Evolutionary conservation across 1,140 invertebrate genomes (phyloP).

Genomic region (Drosophila bipectinata): DNA sequence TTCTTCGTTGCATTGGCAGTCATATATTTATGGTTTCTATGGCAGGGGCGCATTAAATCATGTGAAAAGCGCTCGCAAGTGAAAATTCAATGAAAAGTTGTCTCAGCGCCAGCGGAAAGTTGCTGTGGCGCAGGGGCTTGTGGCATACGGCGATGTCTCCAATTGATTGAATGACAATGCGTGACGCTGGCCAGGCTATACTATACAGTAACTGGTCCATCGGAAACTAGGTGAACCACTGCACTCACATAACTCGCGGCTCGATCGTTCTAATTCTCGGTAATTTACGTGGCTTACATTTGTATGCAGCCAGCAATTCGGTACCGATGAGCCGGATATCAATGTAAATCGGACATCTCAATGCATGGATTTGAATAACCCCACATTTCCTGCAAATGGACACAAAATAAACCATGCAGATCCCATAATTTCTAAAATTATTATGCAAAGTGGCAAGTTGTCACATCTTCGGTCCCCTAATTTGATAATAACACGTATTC

Average conservation of each 20-base stretch:
- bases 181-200: conserved; percentile 35
- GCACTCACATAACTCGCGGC: conserved; percentile 47
- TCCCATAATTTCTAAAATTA: conserved; percentile 2
- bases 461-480: conserved; percentile 22
- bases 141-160: conserved; percentile 47
- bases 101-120: conserved; percentile 37
- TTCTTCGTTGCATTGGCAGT: conserved; percentile 12
- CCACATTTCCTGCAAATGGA: conserved; percentile 23
- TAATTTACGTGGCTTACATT: conserved; percentile 72
- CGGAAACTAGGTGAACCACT: conserved; percentile 78
- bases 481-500: conserved; percentile 34
- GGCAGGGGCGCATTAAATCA: conserved; percentile 67
- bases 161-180: conserved; percentile 78
- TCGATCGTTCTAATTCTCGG: conserved; percentile 72
- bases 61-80: conserved; percentile 71
- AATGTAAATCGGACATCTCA: conserved; percentile 18
- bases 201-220: conserved; percentile 46
- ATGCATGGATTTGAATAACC: conserved; percentile 38
- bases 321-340: conserved; percentile 66
- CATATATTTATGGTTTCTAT: conserved; percentile 37
- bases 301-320: conserved; percentile 15
- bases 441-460: conserved; percentile 11
- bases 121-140: conserved; percentile 1
- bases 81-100: conserved; percentile 79
- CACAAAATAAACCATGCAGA: not conserved